These are phyloP conservation scores for Cryptophagus acutangulus DNA, from an alignment of 2,888 invertebrate species.

Conservation along the genomic window DNA sequence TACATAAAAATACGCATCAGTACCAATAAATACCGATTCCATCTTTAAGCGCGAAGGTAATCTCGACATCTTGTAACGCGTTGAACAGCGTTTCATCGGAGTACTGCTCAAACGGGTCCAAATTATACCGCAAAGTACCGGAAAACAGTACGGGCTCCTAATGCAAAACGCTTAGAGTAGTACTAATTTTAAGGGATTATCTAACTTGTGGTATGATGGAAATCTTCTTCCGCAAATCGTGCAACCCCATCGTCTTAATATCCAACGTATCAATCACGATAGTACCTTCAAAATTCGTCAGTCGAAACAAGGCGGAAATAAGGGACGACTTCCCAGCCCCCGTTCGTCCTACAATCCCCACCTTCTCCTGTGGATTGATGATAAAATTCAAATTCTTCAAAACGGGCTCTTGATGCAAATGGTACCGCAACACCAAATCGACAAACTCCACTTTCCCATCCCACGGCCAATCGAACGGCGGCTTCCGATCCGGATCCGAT, in stretches of 20 bases:
- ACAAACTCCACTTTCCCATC: conserved; percentile 58
- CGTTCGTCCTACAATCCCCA: conserved; percentile 57
- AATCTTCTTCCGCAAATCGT: conserved; percentile 54
- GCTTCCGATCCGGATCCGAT: conserved; percentile 46
- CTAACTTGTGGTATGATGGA: conserved; percentile 59
- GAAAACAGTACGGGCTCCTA: conserved; percentile 63
- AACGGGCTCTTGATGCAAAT: conserved; percentile 57
- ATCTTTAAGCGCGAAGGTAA: conserved; percentile 46
- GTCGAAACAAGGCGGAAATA: conserved; percentile 54
- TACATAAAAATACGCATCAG: conserved; percentile 2
- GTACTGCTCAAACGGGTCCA: conserved; percentile 61
- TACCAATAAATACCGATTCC: conserved; percentile 38
- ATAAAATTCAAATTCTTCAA: conserved; percentile 53
- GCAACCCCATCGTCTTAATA: conserved; percentile 49
- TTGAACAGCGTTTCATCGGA: conserved; percentile 35
- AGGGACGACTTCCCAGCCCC: conserved; percentile 56
- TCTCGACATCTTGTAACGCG: conserved; percentile 47
- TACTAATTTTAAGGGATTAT: conserved; percentile 8
- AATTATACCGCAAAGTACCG: conserved; percentile 59
- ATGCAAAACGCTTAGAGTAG: conserved; percentile 33
- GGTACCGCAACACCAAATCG: conserved; percentile 59
- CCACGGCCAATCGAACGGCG: conserved; percentile 58
- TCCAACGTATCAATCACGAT: conserved; percentile 54
- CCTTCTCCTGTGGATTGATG: conserved; percentile 51
- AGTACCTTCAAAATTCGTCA: conserved; percentile 52